Conservation (phyloP, 2,888 invertebrate genomes). For the Lottia scabra region DNA sequence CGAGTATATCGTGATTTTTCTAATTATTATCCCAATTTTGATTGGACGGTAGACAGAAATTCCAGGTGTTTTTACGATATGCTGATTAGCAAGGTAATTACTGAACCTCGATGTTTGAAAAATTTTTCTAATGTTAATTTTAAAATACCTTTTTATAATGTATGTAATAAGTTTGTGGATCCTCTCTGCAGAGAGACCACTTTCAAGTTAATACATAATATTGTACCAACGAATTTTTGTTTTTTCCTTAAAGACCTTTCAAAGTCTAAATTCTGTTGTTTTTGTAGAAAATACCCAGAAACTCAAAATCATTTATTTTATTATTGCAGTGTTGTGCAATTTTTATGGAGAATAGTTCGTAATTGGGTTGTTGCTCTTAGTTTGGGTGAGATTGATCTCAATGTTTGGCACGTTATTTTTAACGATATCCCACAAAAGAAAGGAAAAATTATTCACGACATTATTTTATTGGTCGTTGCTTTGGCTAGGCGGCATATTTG, state of each 20-base stretch:
- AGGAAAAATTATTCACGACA: background rate
- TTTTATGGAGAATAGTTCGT: background rate
- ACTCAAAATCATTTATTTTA: background rate
- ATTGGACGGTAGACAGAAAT: background rate
- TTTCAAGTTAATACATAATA: background rate
- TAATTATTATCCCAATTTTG: background rate
- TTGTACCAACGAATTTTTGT: background rate
- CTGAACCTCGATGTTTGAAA: background rate
- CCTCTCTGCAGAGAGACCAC: background rate
- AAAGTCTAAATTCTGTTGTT: background rate
- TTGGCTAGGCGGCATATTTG: constrained; percentile 4
- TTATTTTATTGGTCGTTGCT: background rate
- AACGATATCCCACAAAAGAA: background rate
- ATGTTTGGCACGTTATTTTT: constrained; percentile 3
- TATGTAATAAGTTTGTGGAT: background rate
- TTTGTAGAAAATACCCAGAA: background rate
- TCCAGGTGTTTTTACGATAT: constrained; percentile 3
- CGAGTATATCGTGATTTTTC: background rate
- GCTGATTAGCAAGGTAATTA: background rate
- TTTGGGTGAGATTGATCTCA: constrained; percentile 3
- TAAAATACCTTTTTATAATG: background rate
- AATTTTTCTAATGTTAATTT: background rate
- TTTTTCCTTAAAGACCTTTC: background rate
- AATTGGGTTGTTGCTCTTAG: constrained; percentile 1
- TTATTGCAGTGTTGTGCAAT: background rate